Evolutionary conservation across 2,113 vertebrate species (phyloP), one percentile per base, ranked within the genome.

Genomic region (Rousettus leschenaultii): DNA sequence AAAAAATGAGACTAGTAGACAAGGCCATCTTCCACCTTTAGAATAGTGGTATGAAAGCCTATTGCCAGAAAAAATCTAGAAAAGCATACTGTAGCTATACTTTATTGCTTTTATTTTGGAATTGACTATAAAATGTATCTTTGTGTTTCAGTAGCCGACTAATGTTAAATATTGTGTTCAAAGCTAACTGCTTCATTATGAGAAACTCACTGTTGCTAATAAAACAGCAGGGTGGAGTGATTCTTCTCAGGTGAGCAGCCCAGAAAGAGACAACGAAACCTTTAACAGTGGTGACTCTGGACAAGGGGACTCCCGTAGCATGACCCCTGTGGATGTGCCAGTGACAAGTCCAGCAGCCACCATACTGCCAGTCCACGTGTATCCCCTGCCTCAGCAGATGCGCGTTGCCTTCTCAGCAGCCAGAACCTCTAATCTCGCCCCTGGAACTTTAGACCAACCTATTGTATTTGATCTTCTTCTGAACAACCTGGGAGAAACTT

Each of bases 361-460:
- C 95, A 97, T 99, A 3, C 98, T 99, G 71, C 99, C 99, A 0
- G 99, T 99, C 84, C 99, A 99, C 0, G 98, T 99, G 82, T 99
- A 99, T 86, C 99, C 99, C 0, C 98, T 99, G 43, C 98, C 99
- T 0, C 99, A 99, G 98, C 99, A 99, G 40, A 98, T 99, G 97
- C 98, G 99, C n/a, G 99, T 99, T 21, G 99, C 99, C 90, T 99
- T 99, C 97, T 99, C 99, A 0, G 99, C 99, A 0, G 99, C 99
- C 70, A 99, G 99, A 97, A 99, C 99, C 7, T 99, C 99, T 79
- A 99, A 99, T 97, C 98, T 99, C 57, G 99, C 99, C 33, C 99
- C 99, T 0, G 99, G 99, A 38, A 99, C 99, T 86, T 98, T 99
- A n/a, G 99, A 99, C 98, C 99, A 99, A 91, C 99, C 99, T 11